Base-by-base conservation (phyloP, 2,888 invertebrate species). In the Drosophila affinis region DNA sequence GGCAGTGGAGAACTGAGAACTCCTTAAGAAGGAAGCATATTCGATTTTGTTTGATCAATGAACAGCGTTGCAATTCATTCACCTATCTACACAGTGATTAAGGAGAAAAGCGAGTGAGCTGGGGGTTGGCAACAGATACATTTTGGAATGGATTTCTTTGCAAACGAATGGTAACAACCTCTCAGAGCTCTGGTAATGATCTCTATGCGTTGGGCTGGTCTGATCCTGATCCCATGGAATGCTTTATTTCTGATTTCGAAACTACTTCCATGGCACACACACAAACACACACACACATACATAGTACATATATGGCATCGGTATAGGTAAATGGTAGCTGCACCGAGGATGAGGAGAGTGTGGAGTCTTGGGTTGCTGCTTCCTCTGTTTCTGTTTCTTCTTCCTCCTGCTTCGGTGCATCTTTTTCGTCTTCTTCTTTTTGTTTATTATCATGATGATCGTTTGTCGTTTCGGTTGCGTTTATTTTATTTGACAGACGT, bases 401-500 rank as follows among this genome's bases (percentile, higher is more conserved):
- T 21, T 17, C 17, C 17, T 18, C 18, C 7, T 49, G 29, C 17
- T 17, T 7, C 2, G n/a, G 4, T 5, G 24, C 32, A 18, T 3
- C 10, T 34, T 39, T 48, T 14, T 14, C 12, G 9, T 10, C 49
- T 62, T 49, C 29, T 45, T 45, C 49, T 32, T 18, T 18, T 18
- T 62, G 29, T 39, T 29, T 49, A 45, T 29, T 54, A 59, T 68
- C 46, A 59, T 55, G 45, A 70, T 72, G 39, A 54, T 49, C 62
- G 61, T 51, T 51, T 24, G 62, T 65, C 55, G 54, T 62, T 45
- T 69, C 47, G 67, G 46, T 45, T 56, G 34, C 45, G 57, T 59
- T 52, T 45, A 45, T 58, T 57, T 74, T 55, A 46, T 78, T 80
- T 80, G 78, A 84, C 78, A 75, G 86, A 84, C 81, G 86, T 84